A percentile compares a stretch with the other conserved stretches of the same genome.
These are phyloP conservation scores for Pseudorhiza aurosa DNA, from an alignment of 30 jellyfish, hydroid and myxozoan species.

Conservation along the genomic window DNA sequence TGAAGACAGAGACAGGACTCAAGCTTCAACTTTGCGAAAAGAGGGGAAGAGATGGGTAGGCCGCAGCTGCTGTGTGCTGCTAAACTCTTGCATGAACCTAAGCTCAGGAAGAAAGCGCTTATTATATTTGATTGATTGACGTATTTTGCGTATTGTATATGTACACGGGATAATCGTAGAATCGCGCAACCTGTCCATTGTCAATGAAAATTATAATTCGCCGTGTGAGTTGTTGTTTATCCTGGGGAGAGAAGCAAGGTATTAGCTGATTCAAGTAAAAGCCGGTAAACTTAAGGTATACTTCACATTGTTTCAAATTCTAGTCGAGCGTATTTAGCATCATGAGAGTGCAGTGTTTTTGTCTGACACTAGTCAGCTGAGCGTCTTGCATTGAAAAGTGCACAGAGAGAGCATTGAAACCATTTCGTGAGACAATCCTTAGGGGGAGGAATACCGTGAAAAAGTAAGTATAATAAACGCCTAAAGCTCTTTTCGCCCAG, in stretches of 20 bases:
- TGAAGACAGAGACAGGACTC: not conserved
- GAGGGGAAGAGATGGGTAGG: slow-evolving; percentile 4
- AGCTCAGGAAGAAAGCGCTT: slow-evolving; percentile 1
- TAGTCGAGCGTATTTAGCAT: too few relatives aligned
- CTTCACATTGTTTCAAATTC: not conserved
- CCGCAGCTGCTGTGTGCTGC: slow-evolving; percentile 6
- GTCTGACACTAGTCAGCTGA: too few relatives aligned
- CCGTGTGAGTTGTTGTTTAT: not conserved
- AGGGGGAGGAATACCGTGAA: too few relatives aligned
- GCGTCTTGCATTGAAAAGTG: too few relatives aligned
- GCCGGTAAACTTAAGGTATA: not conserved
- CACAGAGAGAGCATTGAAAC: too few relatives aligned
- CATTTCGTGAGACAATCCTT: too few relatives aligned
- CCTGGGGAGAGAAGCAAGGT: not conserved
- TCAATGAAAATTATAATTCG: slow-evolving; percentile 2
- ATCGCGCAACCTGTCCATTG: slow-evolving; percentile 6
- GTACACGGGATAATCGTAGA: not conserved
- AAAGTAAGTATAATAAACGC: too few relatives aligned
- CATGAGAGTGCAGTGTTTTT: too few relatives aligned
- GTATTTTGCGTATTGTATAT: not conserved
- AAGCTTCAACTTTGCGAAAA: not conserved
- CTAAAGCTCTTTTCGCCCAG: too few relatives aligned
- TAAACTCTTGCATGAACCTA: not conserved
- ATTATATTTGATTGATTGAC: slow-evolving; percentile 16
- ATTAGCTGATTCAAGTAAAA: not conserved